Conservation (phyloP, 2,113 vertebrate genomes). For the Petaurus breviceps region DNA sequence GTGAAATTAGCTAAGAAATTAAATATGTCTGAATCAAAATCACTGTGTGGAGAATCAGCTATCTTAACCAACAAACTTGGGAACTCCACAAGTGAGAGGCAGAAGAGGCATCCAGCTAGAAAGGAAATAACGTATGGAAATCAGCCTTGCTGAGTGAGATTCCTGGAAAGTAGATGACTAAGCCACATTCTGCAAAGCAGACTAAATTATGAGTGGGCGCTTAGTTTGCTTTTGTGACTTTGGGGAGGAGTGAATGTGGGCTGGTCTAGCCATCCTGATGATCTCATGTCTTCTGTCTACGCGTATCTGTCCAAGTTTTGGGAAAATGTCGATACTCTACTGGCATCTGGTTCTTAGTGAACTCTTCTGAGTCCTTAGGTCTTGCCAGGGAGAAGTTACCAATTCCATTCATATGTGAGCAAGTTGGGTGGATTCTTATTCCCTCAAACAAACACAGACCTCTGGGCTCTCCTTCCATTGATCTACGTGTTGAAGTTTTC, state of each 20-base stretch:
- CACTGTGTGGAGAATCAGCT: not conserved
- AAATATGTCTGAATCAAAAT: not conserved
- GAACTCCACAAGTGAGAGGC: not conserved
- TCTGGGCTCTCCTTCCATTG: not conserved
- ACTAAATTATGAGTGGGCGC: conserved; percentile 75
- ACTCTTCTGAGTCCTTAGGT: not conserved
- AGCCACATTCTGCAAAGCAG: conserved; percentile 35
- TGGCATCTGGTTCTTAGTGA: not conserved
- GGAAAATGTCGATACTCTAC: not conserved
- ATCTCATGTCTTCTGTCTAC: conserved; percentile 57
- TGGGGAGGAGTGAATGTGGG: conserved; percentile 45
- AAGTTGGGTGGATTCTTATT: not conserved
- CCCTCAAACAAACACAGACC: not conserved
- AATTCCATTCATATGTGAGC: not conserved
- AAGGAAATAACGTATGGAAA: conserved; percentile 11
- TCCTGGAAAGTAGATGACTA: conserved; percentile 73
- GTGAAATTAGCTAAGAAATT: not conserved
- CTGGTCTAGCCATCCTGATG: conserved; percentile 25
- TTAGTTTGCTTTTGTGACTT: conserved; percentile 40
- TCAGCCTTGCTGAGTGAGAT: conserved; percentile 39
- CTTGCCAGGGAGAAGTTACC: not conserved
- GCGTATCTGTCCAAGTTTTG: conserved; percentile 27
- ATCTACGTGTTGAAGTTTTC: not conserved
- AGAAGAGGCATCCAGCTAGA: not conserved
- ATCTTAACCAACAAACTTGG: not conserved